A percentile compares a stretch with the other conserved stretches of the same genome.
Evolutionary conservation across 2,797 vertebrate genomes (phyloP).

Genomic region (Rhinophrynus dorsalis): DNA sequence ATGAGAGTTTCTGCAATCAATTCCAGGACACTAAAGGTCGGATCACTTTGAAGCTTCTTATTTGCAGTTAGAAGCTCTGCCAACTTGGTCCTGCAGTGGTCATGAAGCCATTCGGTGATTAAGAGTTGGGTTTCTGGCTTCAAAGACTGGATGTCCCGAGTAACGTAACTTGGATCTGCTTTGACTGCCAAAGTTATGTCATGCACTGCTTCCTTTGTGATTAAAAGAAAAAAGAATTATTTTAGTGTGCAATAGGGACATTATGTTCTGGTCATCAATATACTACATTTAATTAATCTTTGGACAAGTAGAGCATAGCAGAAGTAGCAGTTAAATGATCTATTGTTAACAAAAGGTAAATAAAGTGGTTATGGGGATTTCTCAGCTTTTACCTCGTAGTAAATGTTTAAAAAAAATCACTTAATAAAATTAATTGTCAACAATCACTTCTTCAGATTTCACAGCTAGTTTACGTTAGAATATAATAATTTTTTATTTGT

Average conservation of each 20-base stretch:
- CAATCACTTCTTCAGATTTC: no score
- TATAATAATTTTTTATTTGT: no score
- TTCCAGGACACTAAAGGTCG: constrained; percentile 70
- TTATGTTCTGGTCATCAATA: constrained; percentile 7
- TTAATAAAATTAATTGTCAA: no score
- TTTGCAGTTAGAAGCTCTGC: constrained; percentile 54
- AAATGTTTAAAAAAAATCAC: background rate
- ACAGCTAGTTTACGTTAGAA: no score
- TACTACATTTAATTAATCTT: constrained; percentile 1
- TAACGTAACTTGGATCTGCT: constrained; percentile 67
- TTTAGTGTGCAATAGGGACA: background rate
- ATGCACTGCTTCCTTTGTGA: constrained; percentile 78
- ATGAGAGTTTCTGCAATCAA: constrained; percentile 69
- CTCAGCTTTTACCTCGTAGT: background rate
- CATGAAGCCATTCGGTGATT: constrained; percentile 79
- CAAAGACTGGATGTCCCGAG: constrained; percentile 78
- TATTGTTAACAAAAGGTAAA: constrained; percentile 25
- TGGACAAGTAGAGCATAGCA: background rate
- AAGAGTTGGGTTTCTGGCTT: constrained; percentile 73
- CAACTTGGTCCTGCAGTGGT: constrained; percentile 70
- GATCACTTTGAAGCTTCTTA: constrained; percentile 55
- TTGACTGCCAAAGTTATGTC: constrained; percentile 79
- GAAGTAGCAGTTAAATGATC: background rate
- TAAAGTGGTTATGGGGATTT: background rate
- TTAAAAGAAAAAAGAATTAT: constrained; percentile 12